Base-by-base conservation (phyloP, 2,797 vertebrate genomes). In the Danio aesculapii region DNA sequence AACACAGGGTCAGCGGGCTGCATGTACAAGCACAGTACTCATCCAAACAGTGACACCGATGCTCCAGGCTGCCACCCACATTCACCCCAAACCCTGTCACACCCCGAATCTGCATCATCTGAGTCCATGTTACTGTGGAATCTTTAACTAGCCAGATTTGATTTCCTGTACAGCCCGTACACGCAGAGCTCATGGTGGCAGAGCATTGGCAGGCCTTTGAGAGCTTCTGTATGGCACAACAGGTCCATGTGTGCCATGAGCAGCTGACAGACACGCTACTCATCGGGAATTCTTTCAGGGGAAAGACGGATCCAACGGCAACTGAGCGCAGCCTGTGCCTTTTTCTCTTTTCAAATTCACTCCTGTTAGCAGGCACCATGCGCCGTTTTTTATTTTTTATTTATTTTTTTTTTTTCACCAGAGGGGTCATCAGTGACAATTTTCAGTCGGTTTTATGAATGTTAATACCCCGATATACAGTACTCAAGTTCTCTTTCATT, bases 1-100 rank as follows among this genome's bases (percentile, higher is more conserved):
- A 87, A 50, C 59, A 79, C 75, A 81, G 44, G 88, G 88, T 93
- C 89, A 93, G 86, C 87, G 88, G 86, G 88, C 88, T 86, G 82
- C 84, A 83, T 74, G 85, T 86, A 83, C 77, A 64, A 75, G 52
- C 77, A 79, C 59, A 74, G 72, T 75, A 71, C 69, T 80, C 84
- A 61, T 80, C 77, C 79, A 81, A 72, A 82, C 53, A 67, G 74
- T 73, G 57, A 85, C 61, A 67, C 49, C 39, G 13, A 16, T 72
- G 68, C 76, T 58, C 55, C 81, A n/a, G 44, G 75, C 67, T 73
- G 75, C 77, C 78, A 82, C 61, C 62, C 61, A 63, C 59, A 58
- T 52, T 66, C 52, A 47, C 78, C 53, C 43, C 3, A 16, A 4
- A 49, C 21, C 57, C 70, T 64, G 50, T 73, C 69, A 47, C 69